Base-by-base conservation (phyloP, 2,888 invertebrate genomes). In the Cheilosia impressa region DNA sequence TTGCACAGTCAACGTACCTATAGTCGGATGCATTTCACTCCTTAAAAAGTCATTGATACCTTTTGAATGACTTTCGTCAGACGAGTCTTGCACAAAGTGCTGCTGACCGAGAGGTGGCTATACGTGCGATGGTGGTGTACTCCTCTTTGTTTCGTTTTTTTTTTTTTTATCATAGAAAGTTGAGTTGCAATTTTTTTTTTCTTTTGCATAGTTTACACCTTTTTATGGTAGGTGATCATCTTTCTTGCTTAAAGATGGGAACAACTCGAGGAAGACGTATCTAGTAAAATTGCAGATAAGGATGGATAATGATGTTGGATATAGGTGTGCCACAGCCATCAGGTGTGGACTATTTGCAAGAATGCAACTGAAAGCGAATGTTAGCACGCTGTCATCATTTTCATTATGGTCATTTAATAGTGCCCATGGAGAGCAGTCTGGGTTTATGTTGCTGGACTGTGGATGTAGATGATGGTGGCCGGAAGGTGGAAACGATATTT, bases 31-130 rank as follows among this genome's bases (percentile, higher is more conserved):
- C 77, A 77, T 83, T 83, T 83, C 82, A 72, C 82, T 83, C 77
- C 77, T 77, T 77, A 68, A 78, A 73, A 38, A 73, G 83, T 83
- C 78, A 73, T 62, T 83, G 68, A 83, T 78, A 78, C 76, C 71
- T 53, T 50, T 52, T 65, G 65, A 82, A 52, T 65, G 76, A 65
- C 71, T 77, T 71, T 77, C 71, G 66, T 66, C 71, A 71, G 69
- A 19, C 58, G 15, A 45, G 45, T 17, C 47, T 71, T 57, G 58
- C 41, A 13, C 38, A 65, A 63, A 63, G 7, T 24, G n/a, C 17
- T 52, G 27, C 27, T 66, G 66, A 43, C 53, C 53, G 22, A 55
- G 55, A 50, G 13, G 4, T 13, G 22, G 41, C 27, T 27, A 7
- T 27, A 27, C 6, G 27, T 27, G 27, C 6, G 17, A 13, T 43